Conservation (phyloP, 2,113 vertebrate species). For the Myrmecobius fasciatus region DNA sequence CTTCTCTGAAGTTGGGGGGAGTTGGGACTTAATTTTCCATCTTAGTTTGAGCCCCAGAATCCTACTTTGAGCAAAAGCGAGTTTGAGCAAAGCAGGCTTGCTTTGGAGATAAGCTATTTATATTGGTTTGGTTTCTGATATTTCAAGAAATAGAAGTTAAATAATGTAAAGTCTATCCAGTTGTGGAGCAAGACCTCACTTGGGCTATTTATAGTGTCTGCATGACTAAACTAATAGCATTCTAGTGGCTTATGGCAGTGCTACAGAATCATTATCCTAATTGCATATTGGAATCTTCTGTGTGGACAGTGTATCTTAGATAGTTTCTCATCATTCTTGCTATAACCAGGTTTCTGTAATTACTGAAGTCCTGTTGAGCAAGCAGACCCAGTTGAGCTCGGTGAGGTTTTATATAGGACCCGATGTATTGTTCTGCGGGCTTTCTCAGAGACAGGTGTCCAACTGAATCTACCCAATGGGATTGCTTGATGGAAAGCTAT, state of each 20-base stretch:
- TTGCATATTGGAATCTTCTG: constrained; percentile 76
- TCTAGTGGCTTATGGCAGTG: constrained; percentile 57
- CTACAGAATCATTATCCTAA: constrained; percentile 54
- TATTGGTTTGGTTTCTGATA: constrained; percentile 58
- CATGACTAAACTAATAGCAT: constrained; percentile 78
- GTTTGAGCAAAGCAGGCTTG: background rate
- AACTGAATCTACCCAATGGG: background rate
- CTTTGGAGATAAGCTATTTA: background rate
- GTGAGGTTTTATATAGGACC: constrained; percentile 29
- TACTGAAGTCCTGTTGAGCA: constrained; percentile 49
- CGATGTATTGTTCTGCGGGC: background rate
- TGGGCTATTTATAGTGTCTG: constrained; percentile 79
- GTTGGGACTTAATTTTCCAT: background rate
- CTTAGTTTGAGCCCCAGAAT: background rate
- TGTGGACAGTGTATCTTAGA: constrained; percentile 64
- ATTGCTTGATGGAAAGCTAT: background rate
- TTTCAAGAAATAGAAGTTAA: constrained; percentile 79
- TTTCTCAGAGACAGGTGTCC: background rate
- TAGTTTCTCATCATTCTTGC: constrained; percentile 65
- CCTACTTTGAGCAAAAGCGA: too few relatives aligned
- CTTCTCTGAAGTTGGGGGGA: background rate
- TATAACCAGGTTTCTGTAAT: constrained; percentile 62
- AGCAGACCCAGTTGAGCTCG: constrained; percentile 5
- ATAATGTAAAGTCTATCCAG: constrained; percentile 71
- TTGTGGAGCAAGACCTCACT: constrained; percentile 62